These are phyloP conservation scores for Rynchops niger DNA, from an alignment of 2,113 vertebrate species.

Conservation along the genomic window DNA sequence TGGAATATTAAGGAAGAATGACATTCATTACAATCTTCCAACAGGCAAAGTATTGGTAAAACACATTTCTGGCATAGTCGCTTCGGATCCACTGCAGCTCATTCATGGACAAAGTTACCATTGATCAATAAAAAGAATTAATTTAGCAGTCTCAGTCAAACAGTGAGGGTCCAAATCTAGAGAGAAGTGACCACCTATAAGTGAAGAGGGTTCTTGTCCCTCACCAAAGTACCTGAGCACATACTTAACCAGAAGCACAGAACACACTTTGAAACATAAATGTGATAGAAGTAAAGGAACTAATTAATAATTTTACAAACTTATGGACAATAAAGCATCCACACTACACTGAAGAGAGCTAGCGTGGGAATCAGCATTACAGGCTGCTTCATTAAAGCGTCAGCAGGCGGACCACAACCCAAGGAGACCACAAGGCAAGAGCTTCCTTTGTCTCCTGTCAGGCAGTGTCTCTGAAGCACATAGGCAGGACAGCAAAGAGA, in stretches of 20 bases:
- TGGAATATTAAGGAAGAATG: constrained; percentile 25
- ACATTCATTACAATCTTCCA: not conserved
- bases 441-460: not conserved
- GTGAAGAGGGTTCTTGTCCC: not conserved
- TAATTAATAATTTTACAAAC: not conserved
- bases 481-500: not conserved
- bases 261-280: not conserved
- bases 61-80: not conserved
- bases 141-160: not conserved
- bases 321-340: not conserved
- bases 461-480: not conserved
- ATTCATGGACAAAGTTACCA: not conserved
- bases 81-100: not conserved
- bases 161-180: not conserved
- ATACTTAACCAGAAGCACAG: not conserved
- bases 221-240: not conserved
- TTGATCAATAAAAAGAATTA: not conserved
- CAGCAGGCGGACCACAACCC: not conserved
- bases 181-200: not conserved
- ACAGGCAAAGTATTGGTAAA: not conserved
- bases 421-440: not conserved
- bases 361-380: not conserved
- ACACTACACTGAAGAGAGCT: not conserved
- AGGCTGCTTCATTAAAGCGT: not conserved
- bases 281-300: not conserved